These are phyloP conservation scores for Lycocorax pyrrhopterus DNA, from an alignment of 2,113 vertebrate species.

Conservation along the genomic window DNA sequence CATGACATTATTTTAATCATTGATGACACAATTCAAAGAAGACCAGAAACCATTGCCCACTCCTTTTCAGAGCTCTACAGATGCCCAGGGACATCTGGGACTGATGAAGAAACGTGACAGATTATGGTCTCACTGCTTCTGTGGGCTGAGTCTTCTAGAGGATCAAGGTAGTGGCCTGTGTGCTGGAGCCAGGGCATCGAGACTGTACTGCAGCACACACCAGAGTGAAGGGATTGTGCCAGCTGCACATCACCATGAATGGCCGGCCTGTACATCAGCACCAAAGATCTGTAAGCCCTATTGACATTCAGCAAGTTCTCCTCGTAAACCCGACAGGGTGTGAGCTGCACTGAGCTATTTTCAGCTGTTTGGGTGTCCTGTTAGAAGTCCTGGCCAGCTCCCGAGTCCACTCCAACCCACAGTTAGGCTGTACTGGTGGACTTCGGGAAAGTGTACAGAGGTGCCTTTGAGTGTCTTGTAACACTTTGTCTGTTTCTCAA, in stretches of 20 bases:
- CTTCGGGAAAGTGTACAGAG: neutral
- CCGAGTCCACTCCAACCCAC: neutral
- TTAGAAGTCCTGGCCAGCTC: neutral
- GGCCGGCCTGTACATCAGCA: neutral
- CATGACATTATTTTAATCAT: neutral
- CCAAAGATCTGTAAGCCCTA: neutral
- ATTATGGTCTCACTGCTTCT: neutral
- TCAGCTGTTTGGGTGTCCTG: neutral
- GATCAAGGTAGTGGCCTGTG: neutral
- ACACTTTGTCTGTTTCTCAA: neutral
- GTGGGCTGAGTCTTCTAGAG: fast-evolving
- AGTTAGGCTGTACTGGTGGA: neutral
- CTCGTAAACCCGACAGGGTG: neutral
- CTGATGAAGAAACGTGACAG: neutral
- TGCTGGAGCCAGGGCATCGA: neutral
- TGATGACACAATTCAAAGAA: neutral
- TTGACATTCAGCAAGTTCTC: neutral
- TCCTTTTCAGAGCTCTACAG: neutral
- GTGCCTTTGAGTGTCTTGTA: neutral
- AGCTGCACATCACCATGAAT: fast-evolving
- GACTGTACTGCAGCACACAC: neutral
- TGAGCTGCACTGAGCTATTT: neutral
- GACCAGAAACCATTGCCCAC: neutral
- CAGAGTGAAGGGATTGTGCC: neutral
- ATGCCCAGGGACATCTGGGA: neutral